Percentiles rank a stretch among this genome's conserved stretches.
These are phyloP conservation scores for Temnothorax nylanderi DNA, from an alignment of 1,140 invertebrate genomes.

Conservation along the genomic window DNA sequence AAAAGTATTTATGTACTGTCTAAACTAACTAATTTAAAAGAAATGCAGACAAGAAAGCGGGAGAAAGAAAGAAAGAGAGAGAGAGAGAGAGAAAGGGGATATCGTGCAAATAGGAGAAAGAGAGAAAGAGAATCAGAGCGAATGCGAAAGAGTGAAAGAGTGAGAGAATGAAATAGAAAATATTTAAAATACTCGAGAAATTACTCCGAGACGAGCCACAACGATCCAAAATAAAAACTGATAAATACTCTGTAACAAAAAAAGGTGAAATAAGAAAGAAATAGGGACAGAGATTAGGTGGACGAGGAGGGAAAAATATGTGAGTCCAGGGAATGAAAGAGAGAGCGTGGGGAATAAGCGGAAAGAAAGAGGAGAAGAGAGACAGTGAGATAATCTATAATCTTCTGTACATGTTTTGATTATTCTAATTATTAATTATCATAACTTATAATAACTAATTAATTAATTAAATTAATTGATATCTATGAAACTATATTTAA, in stretches of 20 bases:
- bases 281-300: conserved; percentile 27
- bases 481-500: conserved; percentile 84
- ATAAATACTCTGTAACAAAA: conserved; percentile 66
- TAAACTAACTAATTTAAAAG: conserved; percentile 79
- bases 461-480: conserved; percentile 84
- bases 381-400: conserved; percentile 79
- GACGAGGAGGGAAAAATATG: conserved; percentile 22
- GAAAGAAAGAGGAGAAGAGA: conserved; percentile 31
- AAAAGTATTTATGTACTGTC: conserved; percentile 82
- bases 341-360: conserved; percentile 22
- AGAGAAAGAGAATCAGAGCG: conserved; percentile 25
- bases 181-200: conserved; percentile 72
- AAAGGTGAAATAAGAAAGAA: conserved; percentile 45
- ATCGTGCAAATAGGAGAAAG: conserved; percentile 56
- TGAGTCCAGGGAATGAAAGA: conserved; percentile 29
- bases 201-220: conserved; percentile 74
- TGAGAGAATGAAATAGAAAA: conserved; percentile 61
- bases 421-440: conserved; percentile 84
- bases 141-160: conserved; percentile 44
- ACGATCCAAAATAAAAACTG: conserved; percentile 73
- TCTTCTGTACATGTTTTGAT: conserved; percentile 85
- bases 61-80: conserved; percentile 59
- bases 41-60: conserved; percentile 65
- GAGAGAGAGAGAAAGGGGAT: conserved; percentile 36
- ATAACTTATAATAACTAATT: conserved; percentile 83